Conservation (phyloP, 2,888 invertebrate species). For the Alsophila aescularia region DNA sequence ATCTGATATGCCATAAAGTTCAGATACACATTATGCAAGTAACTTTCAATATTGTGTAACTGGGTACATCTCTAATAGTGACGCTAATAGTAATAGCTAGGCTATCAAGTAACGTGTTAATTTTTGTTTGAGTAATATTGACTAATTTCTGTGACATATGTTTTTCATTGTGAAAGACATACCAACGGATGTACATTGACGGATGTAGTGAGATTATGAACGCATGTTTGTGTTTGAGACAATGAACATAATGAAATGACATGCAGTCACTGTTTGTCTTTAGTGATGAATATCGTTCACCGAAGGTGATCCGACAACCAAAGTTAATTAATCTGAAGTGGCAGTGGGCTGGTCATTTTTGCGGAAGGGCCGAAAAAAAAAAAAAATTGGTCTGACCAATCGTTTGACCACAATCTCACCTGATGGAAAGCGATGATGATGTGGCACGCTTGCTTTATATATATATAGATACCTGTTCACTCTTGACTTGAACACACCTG, state of each 20-base stretch:
- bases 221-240: neutral
- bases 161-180: slow-evolving; percentile 13
- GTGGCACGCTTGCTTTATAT: no score
- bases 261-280: neutral
- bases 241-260: neutral
- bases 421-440: no score
- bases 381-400: no score
- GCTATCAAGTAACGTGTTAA: slow-evolving; percentile 7
- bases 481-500: no score
- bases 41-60: slow-evolving; percentile 14
- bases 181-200: slow-evolving; percentile 4
- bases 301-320: no score
- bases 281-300: no score
- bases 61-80: slow-evolving; percentile 1
- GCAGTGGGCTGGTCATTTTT: no score
- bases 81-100: neutral
- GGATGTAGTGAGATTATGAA: slow-evolving; percentile 1
- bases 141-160: slow-evolving; percentile 19
- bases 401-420: no score
- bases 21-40: slow-evolving; percentile 12
- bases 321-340: no score
- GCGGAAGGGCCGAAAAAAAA: no score
- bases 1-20: slow-evolving; percentile 9
- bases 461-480: no score
- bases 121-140: slow-evolving; percentile 14